Evolutionary conservation across 2,888 invertebrate species (phyloP), one percentile per base, ranked within the genome.

Genomic region (Sabatieria punctata): DNA sequence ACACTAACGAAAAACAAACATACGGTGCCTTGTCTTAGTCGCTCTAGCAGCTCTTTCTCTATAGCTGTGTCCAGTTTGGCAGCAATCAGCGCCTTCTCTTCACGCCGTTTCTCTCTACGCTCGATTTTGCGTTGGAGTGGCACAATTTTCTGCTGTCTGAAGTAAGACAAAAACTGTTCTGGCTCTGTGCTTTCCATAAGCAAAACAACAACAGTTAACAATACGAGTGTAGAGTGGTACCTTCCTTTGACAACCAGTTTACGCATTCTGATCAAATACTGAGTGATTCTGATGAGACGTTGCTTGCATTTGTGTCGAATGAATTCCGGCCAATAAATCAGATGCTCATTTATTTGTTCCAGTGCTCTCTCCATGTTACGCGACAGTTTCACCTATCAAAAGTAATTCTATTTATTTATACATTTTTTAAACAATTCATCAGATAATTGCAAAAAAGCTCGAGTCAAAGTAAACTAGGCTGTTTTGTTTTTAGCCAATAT

Each of bases 231-330:
- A 8, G 8, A 11, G 51, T 74, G 79, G 76, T 73, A 83, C 80
- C 86, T 84, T 70, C 88, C 76, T 55, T 86, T 75, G 18, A 95
- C 70, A 64, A 80, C 81, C 46, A 97, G 71, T 68, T 85, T 88
- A 60, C 97, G 77, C 83, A 93, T 95, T 4, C 93, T 77, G 65
- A 91, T 89, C 43, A 97, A 73, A 68, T 93, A 93, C 66, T 97
- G 95, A 39, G 86, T 89, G 52, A 97, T 89, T 71, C 91, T 91
- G 0, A 93, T 77, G 66, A 91, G 83, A 63, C 95, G 77, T 64
- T 97, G 95, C 67, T 95, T 93, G 66, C 95, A 97, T 77, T 95
- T 97, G 58, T 89, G 80, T 63, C 80, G 81, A 47, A 93, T 78
- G 64, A 84, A 93, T 46, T 80, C 79, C 2, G 84, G 82, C 97